Evolutionary conservation across 1,140 invertebrate species (phyloP).

Genomic region (Philotrypesis tridentata): DNA sequence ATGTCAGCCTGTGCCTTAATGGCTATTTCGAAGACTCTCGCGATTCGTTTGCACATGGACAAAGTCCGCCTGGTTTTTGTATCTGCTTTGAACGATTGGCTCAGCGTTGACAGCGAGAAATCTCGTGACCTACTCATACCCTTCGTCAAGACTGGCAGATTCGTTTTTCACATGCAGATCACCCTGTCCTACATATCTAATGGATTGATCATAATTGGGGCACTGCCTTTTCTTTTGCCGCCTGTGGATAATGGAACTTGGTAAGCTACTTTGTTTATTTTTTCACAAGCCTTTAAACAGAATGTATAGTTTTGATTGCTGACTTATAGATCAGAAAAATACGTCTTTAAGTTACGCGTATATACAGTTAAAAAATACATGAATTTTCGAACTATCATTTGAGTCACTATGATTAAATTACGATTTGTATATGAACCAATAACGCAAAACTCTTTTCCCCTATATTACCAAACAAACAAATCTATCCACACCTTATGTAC

Average conservation of each 20-base stretch:
- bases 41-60: constrained; percentile 2
- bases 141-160: constrained; percentile 42
- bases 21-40: constrained; percentile 9
- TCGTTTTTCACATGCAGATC: constrained; percentile 50
- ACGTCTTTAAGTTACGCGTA: background rate
- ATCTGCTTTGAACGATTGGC: constrained; percentile 1
- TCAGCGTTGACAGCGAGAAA: background rate
- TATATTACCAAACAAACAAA: too few relatives aligned
- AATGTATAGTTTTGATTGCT: too few relatives aligned
- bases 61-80: constrained; percentile 1
- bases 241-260: constrained; percentile 4
- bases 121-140: constrained; percentile 33
- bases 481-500: background rate
- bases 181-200: constrained; percentile 40
- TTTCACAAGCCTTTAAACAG: too few relatives aligned
- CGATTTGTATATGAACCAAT: too few relatives aligned
- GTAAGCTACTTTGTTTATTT: background rate
- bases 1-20: background rate
- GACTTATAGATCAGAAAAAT: background rate
- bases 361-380: too few relatives aligned
- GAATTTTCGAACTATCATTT: too few relatives aligned
- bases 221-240: constrained; percentile 44
- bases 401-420: too few relatives aligned
- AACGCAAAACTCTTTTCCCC: too few relatives aligned
- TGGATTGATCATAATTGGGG: constrained; percentile 37